phyloP scores from a whole-genome alignment of 2,888 invertebrate genomes.

The Cryptosula pallasiana region DNA sequence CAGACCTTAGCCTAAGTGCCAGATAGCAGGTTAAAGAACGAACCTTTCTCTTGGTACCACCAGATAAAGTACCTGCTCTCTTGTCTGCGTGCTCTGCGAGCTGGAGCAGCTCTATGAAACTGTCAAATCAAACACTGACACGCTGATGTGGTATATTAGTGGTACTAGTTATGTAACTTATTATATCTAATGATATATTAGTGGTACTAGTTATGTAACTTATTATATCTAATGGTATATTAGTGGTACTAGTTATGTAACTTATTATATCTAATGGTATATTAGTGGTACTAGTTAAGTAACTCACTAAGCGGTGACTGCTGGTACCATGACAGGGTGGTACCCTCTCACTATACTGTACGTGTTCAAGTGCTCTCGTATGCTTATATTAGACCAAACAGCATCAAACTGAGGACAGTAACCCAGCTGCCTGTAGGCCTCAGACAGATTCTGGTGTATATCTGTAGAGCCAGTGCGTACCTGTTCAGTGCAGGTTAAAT shows the following conservation, averaged over 20 bases:
- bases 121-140: too few relatives aligned
- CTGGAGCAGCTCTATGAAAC: slow-evolving; percentile 66
- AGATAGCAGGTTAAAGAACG: too few relatives aligned
- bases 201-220: too few relatives aligned
- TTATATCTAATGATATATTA: too few relatives aligned
- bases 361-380: slow-evolving; percentile 73
- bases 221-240: too few relatives aligned
- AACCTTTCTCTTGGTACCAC: slow-evolving; percentile 73
- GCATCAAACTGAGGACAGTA: slow-evolving; percentile 86
- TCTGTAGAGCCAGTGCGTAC: slow-evolving; percentile 70
- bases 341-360: slow-evolving; percentile 81
- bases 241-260: slow-evolving; percentile 9
- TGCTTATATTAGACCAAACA: slow-evolving; percentile 77
- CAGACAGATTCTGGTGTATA: slow-evolving; percentile 64
- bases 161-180: too few relatives aligned
- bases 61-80: slow-evolving; percentile 71
- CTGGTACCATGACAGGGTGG: slow-evolving; percentile 48
- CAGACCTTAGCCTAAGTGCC: too few relatives aligned
- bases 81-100: slow-evolving; percentile 75
- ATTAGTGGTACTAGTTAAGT: not conserved
- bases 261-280: slow-evolving; percentile 36
- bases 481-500: too few relatives aligned
- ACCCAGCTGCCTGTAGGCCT: slow-evolving; percentile 71
- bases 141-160: too few relatives aligned
- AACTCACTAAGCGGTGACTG: slow-evolving; percentile 37